phyloP scores from a whole-genome alignment of 2,888 invertebrate genomes.

The Nemotelus nigrinus region DNA sequence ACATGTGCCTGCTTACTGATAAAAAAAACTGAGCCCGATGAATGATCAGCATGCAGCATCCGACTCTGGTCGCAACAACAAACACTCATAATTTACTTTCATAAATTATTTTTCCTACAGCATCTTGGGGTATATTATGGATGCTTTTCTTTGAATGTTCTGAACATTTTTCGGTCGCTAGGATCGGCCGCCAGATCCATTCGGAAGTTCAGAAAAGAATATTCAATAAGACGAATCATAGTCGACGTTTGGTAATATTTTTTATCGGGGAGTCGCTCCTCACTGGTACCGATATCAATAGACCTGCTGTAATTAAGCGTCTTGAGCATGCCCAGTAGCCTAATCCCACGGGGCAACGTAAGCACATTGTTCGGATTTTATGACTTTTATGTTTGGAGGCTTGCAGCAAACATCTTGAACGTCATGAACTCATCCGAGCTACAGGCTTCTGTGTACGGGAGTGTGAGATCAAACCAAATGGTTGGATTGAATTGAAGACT shows the following conservation, averaged over 20 bases:
- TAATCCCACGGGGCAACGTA: constrained; percentile 49
- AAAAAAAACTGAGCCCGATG: neutral
- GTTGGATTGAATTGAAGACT: neutral
- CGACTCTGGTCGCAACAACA: constrained; percentile 37
- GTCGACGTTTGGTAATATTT: constrained; percentile 18
- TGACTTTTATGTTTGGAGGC: constrained; percentile 45
- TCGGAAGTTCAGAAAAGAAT: constrained; percentile 6
- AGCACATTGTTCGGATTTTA: constrained; percentile 51
- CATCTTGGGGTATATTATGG: constrained; percentile 16
- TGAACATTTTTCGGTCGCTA: constrained; percentile 21
- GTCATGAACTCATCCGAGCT: neutral
- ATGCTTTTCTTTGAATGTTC: constrained; percentile 30
- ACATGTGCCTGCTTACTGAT: neutral
- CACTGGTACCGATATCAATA: constrained; percentile 43
- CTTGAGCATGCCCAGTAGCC: constrained; percentile 51
- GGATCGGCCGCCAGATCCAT: neutral
- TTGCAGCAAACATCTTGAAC: constrained; percentile 1
- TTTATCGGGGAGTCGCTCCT: constrained; percentile 27
- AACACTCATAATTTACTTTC: constrained; percentile 50
- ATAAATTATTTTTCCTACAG: constrained; percentile 47
- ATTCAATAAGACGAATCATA: constrained; percentile 38
- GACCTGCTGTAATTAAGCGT: constrained; percentile 48
- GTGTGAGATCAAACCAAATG: neutral
- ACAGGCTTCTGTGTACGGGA: constrained; percentile 1
- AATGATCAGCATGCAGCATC: constrained; percentile 1